A percentile compares a stretch with the other conserved stretches of the same genome.
phyloP scores from a whole-genome alignment of 2,797 vertebrate species.

The Notolabrus celidotus region DNA sequence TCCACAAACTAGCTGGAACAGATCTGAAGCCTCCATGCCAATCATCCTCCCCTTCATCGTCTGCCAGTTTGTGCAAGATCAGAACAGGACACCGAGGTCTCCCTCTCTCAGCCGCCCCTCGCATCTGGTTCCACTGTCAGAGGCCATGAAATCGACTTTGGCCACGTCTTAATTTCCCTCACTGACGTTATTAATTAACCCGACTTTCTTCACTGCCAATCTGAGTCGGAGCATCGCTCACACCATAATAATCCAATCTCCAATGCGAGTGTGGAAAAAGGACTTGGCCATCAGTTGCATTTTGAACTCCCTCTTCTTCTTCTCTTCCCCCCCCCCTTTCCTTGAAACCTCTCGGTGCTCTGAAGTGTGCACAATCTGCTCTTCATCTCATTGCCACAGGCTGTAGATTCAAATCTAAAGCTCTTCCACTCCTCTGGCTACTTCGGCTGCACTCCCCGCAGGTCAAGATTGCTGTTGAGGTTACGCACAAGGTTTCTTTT shows the following conservation, averaged over 20 bases:
- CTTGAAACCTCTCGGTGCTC: conserved; percentile 23
- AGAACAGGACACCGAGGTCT: conserved; percentile 29
- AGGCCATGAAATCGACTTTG: conserved; percentile 78
- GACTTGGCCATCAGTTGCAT: conserved; percentile 20
- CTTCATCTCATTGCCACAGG: conserved; percentile 35
- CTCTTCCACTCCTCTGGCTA: conserved; percentile 28
- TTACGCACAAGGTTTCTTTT: conserved; percentile 35
- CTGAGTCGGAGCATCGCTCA: conserved; percentile 44
- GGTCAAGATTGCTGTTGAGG: conserved; percentile 17
- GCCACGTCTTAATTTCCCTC: conserved; percentile 70
- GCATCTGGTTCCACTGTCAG: conserved; percentile 54
- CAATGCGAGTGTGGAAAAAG: conserved; percentile 26
- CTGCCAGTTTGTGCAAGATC: conserved; percentile 42
- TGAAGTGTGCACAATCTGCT: conserved; percentile 25
- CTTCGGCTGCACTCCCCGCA: conserved; percentile 17
- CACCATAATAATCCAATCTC: conserved; percentile 63
- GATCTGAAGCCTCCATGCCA: conserved; percentile 34
- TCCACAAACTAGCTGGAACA: conserved; percentile 48
- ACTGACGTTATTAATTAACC: conserved; percentile 76
- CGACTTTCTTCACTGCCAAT: conserved; percentile 69
- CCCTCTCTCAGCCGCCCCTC: conserved; percentile 25
- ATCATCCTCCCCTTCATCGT: conserved; percentile 46
- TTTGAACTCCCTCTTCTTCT: neutral
- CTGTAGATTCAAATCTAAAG: conserved; percentile 61
- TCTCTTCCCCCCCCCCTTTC: neutral